A percentile compares a stretch with the other conserved stretches of the same genome.
Conservation (phyloP, 2,113 vertebrate genomes). For the Spea bombifrons region DNA sequence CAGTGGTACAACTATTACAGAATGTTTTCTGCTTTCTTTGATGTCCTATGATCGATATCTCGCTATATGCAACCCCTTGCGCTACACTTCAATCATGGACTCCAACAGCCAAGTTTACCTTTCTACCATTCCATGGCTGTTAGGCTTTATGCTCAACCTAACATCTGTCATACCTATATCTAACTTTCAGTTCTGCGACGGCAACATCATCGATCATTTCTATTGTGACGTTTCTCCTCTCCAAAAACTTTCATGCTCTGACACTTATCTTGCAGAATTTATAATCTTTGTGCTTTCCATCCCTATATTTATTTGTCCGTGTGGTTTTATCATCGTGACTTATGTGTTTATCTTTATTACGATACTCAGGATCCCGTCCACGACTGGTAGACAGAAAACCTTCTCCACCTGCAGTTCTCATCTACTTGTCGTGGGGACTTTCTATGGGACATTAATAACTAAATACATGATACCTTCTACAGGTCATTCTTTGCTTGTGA, state of each 20-base stretch:
- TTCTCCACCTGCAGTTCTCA: conserved; percentile 39
- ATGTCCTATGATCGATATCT: conserved; percentile 51
- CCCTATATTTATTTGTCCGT: conserved; percentile 7
- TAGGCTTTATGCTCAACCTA: not conserved
- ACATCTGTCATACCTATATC: not conserved
- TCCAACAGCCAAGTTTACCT: not conserved
- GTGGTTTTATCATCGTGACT: conserved; percentile 14
- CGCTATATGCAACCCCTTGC: conserved; percentile 52
- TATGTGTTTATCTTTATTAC: conserved; percentile 29
- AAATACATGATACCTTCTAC: conserved; percentile 52
- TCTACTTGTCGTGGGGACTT: conserved; percentile 9
- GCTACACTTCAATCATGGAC: conserved; percentile 47
- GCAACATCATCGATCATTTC: conserved; percentile 7
- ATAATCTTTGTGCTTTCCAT: not conserved
- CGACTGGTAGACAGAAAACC: not conserved
- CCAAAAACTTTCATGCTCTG: conserved; percentile 21
- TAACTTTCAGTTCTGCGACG: not conserved
- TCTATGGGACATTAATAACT: conserved; percentile 51
- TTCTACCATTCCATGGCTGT: not conserved
- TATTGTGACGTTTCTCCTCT: conserved; percentile 14
- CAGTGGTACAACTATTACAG: conserved; percentile 13
- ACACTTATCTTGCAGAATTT: not conserved
- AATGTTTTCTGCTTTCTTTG: conserved; percentile 46
- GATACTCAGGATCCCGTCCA: conserved; percentile 1
- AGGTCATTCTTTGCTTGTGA: not conserved